phyloP scores from a whole-genome alignment of 2,797 vertebrate species.

The Macrochelys suwanniensis region DNA sequence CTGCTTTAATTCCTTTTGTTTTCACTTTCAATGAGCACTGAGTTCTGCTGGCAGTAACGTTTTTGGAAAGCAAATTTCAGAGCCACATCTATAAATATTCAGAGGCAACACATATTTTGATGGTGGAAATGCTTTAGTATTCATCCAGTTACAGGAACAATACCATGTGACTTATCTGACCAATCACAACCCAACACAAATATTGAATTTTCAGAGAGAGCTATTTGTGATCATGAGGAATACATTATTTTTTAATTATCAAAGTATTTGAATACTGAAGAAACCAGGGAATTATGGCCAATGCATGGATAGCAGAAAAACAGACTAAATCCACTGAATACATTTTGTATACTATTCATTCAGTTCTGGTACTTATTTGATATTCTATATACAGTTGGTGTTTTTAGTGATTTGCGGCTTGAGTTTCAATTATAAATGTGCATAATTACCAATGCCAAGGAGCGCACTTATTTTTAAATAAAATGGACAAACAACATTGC shows the following conservation, averaged over 20 bases:
- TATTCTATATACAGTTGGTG: accelerated
- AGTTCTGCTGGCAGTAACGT: background rate
- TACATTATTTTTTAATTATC: background rate
- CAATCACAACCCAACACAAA: background rate
- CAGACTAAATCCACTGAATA: background rate
- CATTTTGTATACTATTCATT: background rate
- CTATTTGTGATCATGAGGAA: background rate
- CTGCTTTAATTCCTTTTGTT: background rate
- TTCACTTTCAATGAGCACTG: background rate
- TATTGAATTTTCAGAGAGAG: background rate
- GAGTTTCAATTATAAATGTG: accelerated
- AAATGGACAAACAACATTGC: background rate
- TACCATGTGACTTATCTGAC: background rate
- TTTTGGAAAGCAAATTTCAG: background rate
- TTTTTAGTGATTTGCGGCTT: background rate
- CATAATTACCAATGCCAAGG: background rate
- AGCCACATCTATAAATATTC: background rate
- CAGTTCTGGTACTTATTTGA: background rate
- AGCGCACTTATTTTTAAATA: background rate
- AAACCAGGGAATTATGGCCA: background rate
- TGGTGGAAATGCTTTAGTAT: background rate
- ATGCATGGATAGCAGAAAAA: background rate
- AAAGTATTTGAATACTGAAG: background rate
- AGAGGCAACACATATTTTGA: background rate
- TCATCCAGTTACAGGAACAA: background rate